A percentile compares a stretch with the other conserved stretches of the same genome.
phyloP scores from a whole-genome alignment of 1,140 invertebrate species.

The Drepana arcuata region DNA sequence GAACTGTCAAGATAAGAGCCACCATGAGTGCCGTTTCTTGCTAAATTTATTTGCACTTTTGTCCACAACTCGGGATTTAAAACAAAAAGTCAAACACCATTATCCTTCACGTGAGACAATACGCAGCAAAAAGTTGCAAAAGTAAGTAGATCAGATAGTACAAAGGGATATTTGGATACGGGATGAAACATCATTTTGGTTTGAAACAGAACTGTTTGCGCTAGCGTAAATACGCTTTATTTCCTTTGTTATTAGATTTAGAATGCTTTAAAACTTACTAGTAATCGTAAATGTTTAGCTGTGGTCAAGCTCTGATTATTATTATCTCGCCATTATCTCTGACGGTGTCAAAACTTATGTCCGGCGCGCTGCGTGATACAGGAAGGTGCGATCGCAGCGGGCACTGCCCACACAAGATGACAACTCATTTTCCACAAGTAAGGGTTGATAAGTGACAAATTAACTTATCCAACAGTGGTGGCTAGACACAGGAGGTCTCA shows the following conservation, averaged over 20 bases:
- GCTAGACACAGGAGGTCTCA: conserved; percentile 37
- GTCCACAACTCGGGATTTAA: conserved; percentile 31
- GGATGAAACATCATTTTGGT: conserved; percentile 57
- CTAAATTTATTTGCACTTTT: conserved; percentile 54
- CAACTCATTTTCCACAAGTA: conserved; percentile 49
- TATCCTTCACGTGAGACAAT: conserved; percentile 48
- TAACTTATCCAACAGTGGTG: conserved; percentile 23
- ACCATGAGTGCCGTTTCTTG: conserved; percentile 30
- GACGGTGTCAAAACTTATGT: conserved; percentile 67
- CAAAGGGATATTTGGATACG: conserved; percentile 50
- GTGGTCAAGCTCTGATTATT: conserved; percentile 64
- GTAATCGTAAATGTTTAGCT: conserved; percentile 28
- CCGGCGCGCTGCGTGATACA: conserved; percentile 57
- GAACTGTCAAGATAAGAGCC: conserved; percentile 39
- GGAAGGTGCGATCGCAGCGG: conserved; percentile 55
- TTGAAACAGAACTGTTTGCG: conserved; percentile 15
- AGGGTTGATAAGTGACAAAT: conserved; percentile 56
- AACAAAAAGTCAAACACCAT: conserved; percentile 56
- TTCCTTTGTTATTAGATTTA: too few species aligned
- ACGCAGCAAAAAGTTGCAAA: conserved; percentile 41
- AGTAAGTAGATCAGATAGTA: conserved; percentile 64
- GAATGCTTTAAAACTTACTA: too few species aligned
- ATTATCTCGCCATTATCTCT: conserved; percentile 56
- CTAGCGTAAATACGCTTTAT: conserved; percentile 4
- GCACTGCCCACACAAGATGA: conserved; percentile 55